Percentiles rank a stretch among this genome's conserved stretches.
Evolutionary conservation across 2,113 vertebrate species (phyloP).

Genomic region (Stegostoma tigrinum): DNA sequence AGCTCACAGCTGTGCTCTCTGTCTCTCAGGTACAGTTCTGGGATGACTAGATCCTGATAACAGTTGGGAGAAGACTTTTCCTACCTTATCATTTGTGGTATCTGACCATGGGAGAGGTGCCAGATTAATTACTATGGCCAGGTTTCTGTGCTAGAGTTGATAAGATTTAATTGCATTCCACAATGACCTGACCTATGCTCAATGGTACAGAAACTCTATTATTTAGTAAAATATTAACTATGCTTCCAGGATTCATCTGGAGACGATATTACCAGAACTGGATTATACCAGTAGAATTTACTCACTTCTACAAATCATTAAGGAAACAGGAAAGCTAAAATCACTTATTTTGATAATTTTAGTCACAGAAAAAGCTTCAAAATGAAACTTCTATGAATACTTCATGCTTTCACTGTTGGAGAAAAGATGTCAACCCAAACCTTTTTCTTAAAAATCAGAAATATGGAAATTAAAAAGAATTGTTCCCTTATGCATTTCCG

Average conservation of each 20-base stretch:
- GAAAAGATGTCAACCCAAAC: neutral
- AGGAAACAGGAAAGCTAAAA: neutral
- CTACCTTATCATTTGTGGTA: neutral
- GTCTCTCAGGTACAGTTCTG: neutral
- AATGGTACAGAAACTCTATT: neutral
- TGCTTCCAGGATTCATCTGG: neutral
- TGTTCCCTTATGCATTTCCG: neutral
- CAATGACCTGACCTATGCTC: neutral
- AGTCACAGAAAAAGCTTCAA: neutral
- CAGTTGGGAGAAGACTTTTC: neutral
- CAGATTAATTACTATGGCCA: neutral
- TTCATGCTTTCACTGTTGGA: neutral
- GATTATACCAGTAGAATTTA: neutral
- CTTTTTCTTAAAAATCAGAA: neutral
- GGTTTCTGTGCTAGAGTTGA: neutral
- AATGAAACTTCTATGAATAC: neutral
- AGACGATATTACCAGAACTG: neutral
- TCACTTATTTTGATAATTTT: neutral
- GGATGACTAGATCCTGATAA: neutral
- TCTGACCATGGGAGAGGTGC: neutral
- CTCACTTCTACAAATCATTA: neutral
- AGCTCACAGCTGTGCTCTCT: neutral
- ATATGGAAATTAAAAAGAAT: neutral
- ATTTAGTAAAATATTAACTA: neutral
- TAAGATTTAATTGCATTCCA: neutral